Evolutionary conservation across 2,113 vertebrate genomes (phyloP).

Genomic region (Macrotus californicus): DNA sequence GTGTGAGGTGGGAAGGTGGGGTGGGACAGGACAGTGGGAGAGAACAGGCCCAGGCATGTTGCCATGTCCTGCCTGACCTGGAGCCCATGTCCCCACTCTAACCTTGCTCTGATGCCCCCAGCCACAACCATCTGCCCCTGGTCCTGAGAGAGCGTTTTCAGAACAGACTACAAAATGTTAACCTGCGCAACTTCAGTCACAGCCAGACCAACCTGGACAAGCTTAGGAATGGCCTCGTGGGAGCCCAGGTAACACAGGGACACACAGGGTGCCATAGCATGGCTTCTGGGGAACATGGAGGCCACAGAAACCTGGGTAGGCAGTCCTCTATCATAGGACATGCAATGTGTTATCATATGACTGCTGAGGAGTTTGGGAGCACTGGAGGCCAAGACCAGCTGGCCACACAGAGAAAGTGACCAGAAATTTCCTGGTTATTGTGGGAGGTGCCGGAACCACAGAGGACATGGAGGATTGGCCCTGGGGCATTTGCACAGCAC

Average conservation of each 20-base stretch:
- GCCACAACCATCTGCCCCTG: slow-evolving; percentile 89
- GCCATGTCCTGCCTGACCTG: background rate
- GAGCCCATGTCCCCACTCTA: background rate
- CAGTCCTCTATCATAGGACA: background rate
- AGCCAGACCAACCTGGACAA: slow-evolving; percentile 87
- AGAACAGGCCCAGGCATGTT: too few relatives aligned
- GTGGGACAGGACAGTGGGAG: background rate
- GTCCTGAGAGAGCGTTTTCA: slow-evolving; percentile 81
- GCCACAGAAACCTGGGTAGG: background rate
- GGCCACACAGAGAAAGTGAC: background rate
- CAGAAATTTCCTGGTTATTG: background rate
- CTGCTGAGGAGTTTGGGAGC: background rate
- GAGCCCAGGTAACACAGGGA: slow-evolving; percentile 86
- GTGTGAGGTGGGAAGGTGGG: background rate
- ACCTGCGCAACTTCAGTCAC: slow-evolving; percentile 79
- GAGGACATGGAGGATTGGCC: background rate
- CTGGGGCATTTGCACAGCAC: background rate
- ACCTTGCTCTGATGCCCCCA: slow-evolving; percentile 57
- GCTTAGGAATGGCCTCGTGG: slow-evolving; percentile 85
- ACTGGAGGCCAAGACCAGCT: background rate
- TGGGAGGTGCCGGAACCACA: background rate
- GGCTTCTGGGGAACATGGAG: background rate
- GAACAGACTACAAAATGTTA: slow-evolving; percentile 81
- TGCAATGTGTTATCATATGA: background rate
- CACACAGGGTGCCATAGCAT: background rate